Conservation (phyloP, 2,113 vertebrate species). For the Halichoerus grypus region DNA sequence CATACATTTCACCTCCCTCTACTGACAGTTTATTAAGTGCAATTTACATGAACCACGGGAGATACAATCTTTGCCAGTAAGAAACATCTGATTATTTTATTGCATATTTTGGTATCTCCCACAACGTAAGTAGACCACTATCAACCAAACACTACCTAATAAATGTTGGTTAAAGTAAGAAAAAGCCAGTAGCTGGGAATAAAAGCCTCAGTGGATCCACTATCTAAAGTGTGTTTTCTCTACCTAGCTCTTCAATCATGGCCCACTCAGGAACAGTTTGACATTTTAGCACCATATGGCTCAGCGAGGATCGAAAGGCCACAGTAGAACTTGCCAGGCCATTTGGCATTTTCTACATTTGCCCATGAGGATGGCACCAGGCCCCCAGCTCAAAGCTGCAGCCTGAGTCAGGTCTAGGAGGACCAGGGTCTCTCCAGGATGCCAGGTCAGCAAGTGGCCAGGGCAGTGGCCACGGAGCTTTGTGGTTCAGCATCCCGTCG, state of each 20-base stretch:
- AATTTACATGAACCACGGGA: neutral
- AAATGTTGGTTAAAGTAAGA: neutral
- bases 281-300: constrained; percentile 79
- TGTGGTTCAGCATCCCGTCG: neutral
- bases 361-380: constrained; percentile 31
- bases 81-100: neutral
- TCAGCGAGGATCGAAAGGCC: constrained; percentile 72
- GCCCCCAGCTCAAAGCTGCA: constrained; percentile 30
- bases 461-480: neutral
- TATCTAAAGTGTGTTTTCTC: constrained; percentile 11
- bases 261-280: constrained; percentile 68
- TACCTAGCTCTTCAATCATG: neutral
- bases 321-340: constrained; percentile 66
- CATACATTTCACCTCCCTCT: neutral
- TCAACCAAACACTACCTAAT: neutral
- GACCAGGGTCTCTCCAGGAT: neutral
- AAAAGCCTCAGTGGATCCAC: neutral
- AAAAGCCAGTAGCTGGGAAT: neutral
- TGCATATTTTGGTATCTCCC: neutral
- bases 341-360: constrained; percentile 65
- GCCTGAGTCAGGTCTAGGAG: constrained; percentile 33
- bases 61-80: neutral
- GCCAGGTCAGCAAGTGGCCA: constrained; percentile 53
- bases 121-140: neutral
- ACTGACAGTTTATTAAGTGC: neutral